Evolutionary conservation across 2,888 invertebrate genomes (phyloP).

Genomic region (Noctua pronuba): DNA sequence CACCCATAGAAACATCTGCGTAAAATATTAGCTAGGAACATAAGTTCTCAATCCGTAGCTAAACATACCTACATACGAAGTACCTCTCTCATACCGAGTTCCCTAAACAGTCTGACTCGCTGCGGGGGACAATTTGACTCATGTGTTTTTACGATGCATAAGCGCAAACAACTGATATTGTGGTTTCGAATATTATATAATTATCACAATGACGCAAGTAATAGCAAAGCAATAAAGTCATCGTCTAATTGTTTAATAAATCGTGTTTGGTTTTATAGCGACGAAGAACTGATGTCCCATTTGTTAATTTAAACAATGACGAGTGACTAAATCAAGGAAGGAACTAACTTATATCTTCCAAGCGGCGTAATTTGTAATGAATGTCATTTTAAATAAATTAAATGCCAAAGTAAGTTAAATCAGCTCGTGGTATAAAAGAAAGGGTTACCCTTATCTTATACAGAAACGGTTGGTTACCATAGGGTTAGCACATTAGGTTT

Average conservation of each 20-base stretch:
- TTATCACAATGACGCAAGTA: constrained; percentile 50
- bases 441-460: neutral
- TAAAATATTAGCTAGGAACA: constrained; percentile 5
- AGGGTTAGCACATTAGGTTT: neutral
- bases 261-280: constrained; percentile 31
- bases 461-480: neutral
- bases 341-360: neutral
- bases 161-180: constrained; percentile 42
- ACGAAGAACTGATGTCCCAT: neutral
- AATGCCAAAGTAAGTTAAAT: neutral
- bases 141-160: constrained; percentile 49
- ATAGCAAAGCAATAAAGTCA: constrained; percentile 30
- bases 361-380: neutral
- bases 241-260: constrained; percentile 28
- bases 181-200: constrained; percentile 48
- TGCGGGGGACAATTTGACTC: constrained; percentile 71
- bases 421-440: neutral
- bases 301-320: constrained; percentile 16
- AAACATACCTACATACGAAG: neutral
- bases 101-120: constrained; percentile 56
- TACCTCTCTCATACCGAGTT: constrained; percentile 32
- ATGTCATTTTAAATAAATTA: neutral
- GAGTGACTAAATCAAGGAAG: constrained; percentile 4
- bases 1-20: neutral
- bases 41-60: constrained; percentile 14